Conservation (phyloP, 2,797 vertebrate species). For the Phataginus tricuspis region DNA sequence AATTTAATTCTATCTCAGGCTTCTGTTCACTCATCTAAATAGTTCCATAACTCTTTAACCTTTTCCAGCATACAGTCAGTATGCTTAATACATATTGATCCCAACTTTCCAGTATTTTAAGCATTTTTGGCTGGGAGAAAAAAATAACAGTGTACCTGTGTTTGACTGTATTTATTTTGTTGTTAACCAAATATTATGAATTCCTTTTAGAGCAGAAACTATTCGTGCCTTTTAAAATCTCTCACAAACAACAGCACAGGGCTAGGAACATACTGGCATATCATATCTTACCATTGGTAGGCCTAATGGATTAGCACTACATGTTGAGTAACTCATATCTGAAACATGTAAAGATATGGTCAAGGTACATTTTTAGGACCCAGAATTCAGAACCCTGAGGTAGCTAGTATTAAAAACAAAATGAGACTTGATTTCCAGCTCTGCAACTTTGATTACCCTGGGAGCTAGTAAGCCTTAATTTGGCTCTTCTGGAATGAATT, state of each 20-base stretch:
- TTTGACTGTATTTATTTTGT: not conserved
- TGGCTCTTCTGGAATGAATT: not conserved
- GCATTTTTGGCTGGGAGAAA: not conserved
- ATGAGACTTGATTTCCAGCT: not conserved
- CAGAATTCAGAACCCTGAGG: not conserved
- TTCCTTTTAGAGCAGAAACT: not conserved
- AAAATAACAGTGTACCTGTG: not conserved
- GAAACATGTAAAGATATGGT: not conserved
- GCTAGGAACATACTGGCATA: not conserved
- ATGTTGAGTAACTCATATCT: not conserved
- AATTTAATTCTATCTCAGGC: not conserved
- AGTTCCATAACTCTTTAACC: not conserved
- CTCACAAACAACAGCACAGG: not conserved
- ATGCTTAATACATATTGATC: slow-evolving; percentile 8
- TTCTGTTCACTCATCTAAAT: slow-evolving; percentile 11
- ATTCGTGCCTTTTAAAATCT: not conserved
- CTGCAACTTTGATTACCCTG: not conserved
- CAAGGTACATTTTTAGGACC: not conserved
- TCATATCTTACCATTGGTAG: not conserved
- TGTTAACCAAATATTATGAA: not conserved
- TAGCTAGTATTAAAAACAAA: slow-evolving; percentile 12
- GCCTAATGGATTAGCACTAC: not conserved
- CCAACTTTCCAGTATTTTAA: slow-evolving; percentile 29
- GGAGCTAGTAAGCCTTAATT: not conserved
- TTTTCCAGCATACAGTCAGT: not conserved